A percentile compares a stretch with the other conserved stretches of the same genome.
Conservation (phyloP, 2,888 invertebrate species). For the Lasioglossum figueresi region DNA sequence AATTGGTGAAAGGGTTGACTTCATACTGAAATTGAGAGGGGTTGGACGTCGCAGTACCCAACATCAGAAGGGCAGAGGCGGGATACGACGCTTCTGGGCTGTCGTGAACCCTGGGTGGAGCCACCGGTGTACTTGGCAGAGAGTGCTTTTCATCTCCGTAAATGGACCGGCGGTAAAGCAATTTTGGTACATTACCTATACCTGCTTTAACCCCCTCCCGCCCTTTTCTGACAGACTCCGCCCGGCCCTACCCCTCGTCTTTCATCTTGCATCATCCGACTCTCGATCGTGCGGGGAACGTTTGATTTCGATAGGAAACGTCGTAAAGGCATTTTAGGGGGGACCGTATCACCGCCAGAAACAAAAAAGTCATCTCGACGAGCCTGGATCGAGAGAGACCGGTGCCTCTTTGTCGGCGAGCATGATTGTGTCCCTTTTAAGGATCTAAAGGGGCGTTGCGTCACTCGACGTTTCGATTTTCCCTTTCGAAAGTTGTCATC, state of each 20-base stretch:
- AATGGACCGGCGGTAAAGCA: constrained; percentile 83
- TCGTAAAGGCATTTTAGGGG: constrained; percentile 56
- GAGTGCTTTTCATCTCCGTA: constrained; percentile 83
- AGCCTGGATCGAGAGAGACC: not conserved
- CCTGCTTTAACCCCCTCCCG: constrained; percentile 69
- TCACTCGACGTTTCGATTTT: not conserved
- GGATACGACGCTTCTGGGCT: constrained; percentile 73
- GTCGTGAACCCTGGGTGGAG: constrained; percentile 72
- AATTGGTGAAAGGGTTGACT: constrained; percentile 73
- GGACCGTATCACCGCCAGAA: constrained; percentile 33
- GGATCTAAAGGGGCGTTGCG: not conserved
- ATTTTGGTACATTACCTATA: constrained; percentile 83
- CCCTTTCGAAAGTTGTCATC: not conserved
- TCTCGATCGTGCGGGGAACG: constrained; percentile 68
- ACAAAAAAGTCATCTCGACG: constrained; percentile 57
- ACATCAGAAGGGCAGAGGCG: constrained; percentile 66
- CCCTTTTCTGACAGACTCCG: constrained; percentile 60
- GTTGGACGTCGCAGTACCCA: constrained; percentile 61
- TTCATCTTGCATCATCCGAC: constrained; percentile 70
- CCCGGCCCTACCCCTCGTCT: constrained; percentile 54
- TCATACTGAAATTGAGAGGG: constrained; percentile 72
- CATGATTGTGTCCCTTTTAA: constrained; percentile 1
- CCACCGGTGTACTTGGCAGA: constrained; percentile 81
- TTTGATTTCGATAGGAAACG: constrained; percentile 72
- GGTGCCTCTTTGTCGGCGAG: constrained; percentile 20